Base-by-base conservation (phyloP, 2,888 invertebrate genomes). In the Teinopalpus imperialis region DNA sequence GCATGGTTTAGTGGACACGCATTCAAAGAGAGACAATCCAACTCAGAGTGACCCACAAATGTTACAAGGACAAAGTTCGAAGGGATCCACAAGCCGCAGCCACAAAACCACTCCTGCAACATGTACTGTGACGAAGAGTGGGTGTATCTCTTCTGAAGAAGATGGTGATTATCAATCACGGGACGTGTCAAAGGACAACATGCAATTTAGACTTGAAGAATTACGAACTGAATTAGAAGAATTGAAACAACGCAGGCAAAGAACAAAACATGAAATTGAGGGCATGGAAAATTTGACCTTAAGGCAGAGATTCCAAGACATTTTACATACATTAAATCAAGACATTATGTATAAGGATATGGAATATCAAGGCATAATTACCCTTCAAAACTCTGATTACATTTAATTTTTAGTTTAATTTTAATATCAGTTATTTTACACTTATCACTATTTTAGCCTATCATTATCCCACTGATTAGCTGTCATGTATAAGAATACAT, bases 241-340 rank as follows among this genome's bases (percentile, higher is more conserved):
- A 49, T 75, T 95, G 12, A 92, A 92, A 57, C 89, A 90, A n/a
- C 90, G 93, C 48, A 86, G 94, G 49, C 90, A 92, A 36, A 93
- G 94, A 57, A 95, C 95, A 59, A 94, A 95, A 62, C 89, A 91
- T 39, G 94, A 95, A 70, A 92, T 96, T 48, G 91, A 93, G 12
- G 93, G 92, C 37, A 94, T 95, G 57, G 95, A 95, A 69, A 96
- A 96, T 74, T 89, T 92, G 53, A 93, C 94, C n/a, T 74, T 96
- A 5, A 88, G 93, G 37, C 94, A 95, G 73, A 86, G 95, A 31
- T 93, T 96, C 69, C 93, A 94, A 63, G 93, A 93, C 57, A 93
- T 92, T 40, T 79, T 95, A 7, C 93, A 95, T 52, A 91, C 92
- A 63, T 76, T 96, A 2, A 81, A 93, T 40, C 91, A 92, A 56